A percentile compares a stretch with the other conserved stretches of the same genome.
phyloP scores from a whole-genome alignment of 2,113 vertebrate species.

The Eulacestoma nigropectus region DNA sequence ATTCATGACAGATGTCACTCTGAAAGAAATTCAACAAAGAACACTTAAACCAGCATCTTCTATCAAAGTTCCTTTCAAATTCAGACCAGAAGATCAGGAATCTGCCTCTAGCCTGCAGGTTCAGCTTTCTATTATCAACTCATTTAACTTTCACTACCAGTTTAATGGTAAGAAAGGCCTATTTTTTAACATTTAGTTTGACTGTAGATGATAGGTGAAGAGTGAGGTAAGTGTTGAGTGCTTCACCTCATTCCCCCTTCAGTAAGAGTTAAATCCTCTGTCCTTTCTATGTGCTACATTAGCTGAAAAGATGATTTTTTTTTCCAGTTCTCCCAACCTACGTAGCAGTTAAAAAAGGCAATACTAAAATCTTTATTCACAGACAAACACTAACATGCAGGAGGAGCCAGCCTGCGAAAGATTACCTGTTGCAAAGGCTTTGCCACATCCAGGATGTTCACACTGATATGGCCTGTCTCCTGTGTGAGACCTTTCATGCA shows the following conservation, averaged over 20 bases:
- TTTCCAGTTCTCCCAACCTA: background rate
- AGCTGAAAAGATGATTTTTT: background rate
- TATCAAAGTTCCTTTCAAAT: background rate
- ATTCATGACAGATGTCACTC: background rate
- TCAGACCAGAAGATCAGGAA: background rate
- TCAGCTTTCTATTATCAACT: background rate
- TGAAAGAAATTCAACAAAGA: background rate
- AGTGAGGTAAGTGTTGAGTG: background rate
- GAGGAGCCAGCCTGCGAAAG: background rate
- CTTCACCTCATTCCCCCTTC: background rate
- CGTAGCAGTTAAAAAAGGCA: background rate
- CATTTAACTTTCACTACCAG: background rate
- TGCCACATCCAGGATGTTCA: constrained; percentile 90
- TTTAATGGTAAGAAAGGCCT: background rate
- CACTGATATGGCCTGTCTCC: constrained; percentile 95
- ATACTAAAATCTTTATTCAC: background rate
- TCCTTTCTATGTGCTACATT: background rate
- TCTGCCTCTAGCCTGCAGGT: background rate
- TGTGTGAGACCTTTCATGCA: constrained; percentile 95
- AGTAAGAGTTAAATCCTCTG: background rate
- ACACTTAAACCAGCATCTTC: background rate
- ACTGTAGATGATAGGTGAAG: background rate
- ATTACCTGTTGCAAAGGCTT: constrained; percentile 98
- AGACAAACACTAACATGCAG: background rate
- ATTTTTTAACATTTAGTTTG: background rate